Evolutionary conservation across 2,888 invertebrate species (phyloP).

Genomic region (Augochlorella aurata): DNA sequence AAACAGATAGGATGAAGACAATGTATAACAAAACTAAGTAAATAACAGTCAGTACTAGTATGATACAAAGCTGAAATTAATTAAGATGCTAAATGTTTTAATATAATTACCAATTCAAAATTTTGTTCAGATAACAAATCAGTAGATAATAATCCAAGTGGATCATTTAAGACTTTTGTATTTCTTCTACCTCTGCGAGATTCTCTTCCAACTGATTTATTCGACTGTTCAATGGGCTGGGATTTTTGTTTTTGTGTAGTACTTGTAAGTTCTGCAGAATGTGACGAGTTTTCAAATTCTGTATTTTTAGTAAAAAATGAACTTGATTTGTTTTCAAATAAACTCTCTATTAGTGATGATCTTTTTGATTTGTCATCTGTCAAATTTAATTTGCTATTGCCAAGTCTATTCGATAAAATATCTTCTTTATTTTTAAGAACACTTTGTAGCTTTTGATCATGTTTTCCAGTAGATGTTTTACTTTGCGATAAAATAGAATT

Average conservation of each 20-base stretch:
- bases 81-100: not conserved
- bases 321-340: slow-evolving; percentile 70
- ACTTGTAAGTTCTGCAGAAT: slow-evolving; percentile 51
- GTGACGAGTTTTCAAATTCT: slow-evolving; percentile 38
- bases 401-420: slow-evolving; percentile 46
- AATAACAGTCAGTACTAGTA: not conserved
- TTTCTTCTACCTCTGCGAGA: slow-evolving; percentile 72
- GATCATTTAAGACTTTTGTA: slow-evolving; percentile 71
- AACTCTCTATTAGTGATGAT: slow-evolving; percentile 71
- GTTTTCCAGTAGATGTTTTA: slow-evolving; percentile 33
- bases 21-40: not conserved
- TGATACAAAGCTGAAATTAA: not conserved
- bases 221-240: slow-evolving; percentile 51
- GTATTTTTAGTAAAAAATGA: slow-evolving; percentile 36
- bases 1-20: not conserved
- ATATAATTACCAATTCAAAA: slow-evolving; percentile 46
- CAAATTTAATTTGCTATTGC: slow-evolving; percentile 56
- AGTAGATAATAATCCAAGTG: slow-evolving; percentile 72
- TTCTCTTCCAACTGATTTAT: slow-evolving; percentile 67
- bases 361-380: slow-evolving; percentile 66
- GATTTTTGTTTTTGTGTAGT: slow-evolving; percentile 53
- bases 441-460: slow-evolving; percentile 15
- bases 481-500: slow-evolving; percentile 26
- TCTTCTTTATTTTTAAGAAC: slow-evolving; percentile 53
- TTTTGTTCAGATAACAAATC: slow-evolving; percentile 42